These are phyloP conservation scores for Schlechtendalia chinensis DNA, from an alignment of 1,140 invertebrate species.

Conservation along the genomic window DNA sequence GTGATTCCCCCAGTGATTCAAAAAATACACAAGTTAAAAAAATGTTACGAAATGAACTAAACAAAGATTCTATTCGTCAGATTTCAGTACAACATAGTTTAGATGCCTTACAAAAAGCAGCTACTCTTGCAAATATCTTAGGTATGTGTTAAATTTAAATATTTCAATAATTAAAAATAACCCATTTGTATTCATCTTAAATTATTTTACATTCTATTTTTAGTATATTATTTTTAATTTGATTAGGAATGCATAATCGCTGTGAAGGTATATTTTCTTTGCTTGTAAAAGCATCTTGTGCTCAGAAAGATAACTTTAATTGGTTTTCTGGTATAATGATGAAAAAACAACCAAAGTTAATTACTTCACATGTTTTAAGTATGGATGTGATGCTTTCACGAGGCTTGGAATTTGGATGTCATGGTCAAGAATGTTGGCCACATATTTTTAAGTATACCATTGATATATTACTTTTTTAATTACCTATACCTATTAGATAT, in stretches of 20 bases:
- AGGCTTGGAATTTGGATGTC: conserved; percentile 85
- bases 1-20: conserved; percentile 8
- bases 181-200: neutral
- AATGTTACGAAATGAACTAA: conserved; percentile 59
- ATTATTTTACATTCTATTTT: neutral
- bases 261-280: conserved; percentile 78
- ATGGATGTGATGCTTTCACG: conserved; percentile 79
- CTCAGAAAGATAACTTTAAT: conserved; percentile 57
- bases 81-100: conserved; percentile 78
- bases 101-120: conserved; percentile 79
- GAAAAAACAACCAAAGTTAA: conserved; percentile 50
- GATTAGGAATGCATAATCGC: conserved; percentile 72
- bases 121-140: conserved; percentile 62
- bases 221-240: conserved; percentile 1
- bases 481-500: neutral
- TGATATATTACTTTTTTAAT: too few relatives aligned
- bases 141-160: conserved; percentile 58
- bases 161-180: neutral
- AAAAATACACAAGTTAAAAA: conserved; percentile 43
- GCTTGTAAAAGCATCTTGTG: conserved; percentile 75
- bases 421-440: conserved; percentile 87
- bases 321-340: conserved; percentile 51
- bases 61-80: conserved; percentile 66
- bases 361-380: conserved; percentile 81
- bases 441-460: conserved; percentile 80